phyloP scores from a whole-genome alignment of 2,113 vertebrate species.

The Myotis yumanensis region DNA sequence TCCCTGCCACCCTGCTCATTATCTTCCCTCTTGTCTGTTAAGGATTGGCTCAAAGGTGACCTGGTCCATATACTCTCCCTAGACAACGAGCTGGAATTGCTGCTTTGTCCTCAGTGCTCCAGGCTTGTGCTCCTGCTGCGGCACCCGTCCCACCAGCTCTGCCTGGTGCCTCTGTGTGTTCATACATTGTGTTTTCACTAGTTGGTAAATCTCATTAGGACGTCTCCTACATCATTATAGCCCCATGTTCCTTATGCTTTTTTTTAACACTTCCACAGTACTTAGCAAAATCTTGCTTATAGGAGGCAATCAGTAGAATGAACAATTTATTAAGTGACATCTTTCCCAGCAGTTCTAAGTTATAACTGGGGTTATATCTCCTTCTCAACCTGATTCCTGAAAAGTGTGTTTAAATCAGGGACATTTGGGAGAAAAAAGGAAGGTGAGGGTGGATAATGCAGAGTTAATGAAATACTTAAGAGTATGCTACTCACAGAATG shows the following conservation, averaged over 20 bases:
- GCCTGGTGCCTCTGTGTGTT: neutral
- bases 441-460: constrained; percentile 20
- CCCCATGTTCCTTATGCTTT: neutral
- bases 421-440: constrained; percentile 42
- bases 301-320: neutral
- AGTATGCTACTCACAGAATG: neutral
- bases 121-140: neutral
- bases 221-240: neutral
- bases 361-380: neutral
- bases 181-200: neutral
- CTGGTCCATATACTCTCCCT: neutral
- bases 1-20: neutral
- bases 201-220: neutral
- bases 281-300: neutral
- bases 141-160: no score
- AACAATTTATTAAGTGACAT: neutral
- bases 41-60: neutral
- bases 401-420: constrained; percentile 31
- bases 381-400: neutral
- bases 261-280: neutral
- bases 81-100: neutral
- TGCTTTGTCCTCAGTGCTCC: neutral
- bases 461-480: constrained; percentile 22
- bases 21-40: neutral
- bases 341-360: neutral